Evolutionary conservation across 1,140 invertebrate species (phyloP).

Genomic region (Drosophila mauritiana): DNA sequence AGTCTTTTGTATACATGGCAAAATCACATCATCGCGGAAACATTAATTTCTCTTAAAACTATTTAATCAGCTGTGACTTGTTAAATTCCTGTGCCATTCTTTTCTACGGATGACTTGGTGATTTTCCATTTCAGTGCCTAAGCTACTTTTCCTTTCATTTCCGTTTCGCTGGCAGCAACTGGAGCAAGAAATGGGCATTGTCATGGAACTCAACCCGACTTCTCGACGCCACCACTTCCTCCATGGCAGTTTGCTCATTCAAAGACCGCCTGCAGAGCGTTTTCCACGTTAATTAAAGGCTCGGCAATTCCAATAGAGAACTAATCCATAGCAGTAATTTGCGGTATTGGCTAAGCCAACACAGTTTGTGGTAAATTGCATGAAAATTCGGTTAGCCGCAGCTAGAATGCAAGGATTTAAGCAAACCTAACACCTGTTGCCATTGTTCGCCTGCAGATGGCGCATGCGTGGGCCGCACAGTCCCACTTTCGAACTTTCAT

Average conservation of each 20-base stretch:
- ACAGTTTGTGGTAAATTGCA: conserved; percentile 30
- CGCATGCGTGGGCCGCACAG: conserved; percentile 52
- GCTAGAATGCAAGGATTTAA: conserved; percentile 8
- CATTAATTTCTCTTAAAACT: conserved; percentile 6
- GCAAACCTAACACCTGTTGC: conserved; percentile 40
- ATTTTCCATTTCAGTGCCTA: conserved; percentile 44
- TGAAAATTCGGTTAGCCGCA: conserved; percentile 18
- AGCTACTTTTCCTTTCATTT: conserved; percentile 19
- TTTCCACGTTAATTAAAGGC: conserved; percentile 36
- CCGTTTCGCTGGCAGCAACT: conserved; percentile 27
- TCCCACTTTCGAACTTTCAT: conserved; percentile 54
- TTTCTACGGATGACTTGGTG: conserved; percentile 37
- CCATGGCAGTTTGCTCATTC: neutral
- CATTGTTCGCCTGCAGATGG: neutral
- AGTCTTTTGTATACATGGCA: too few relatives aligned
- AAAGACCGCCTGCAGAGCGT: neutral
- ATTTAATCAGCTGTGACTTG: conserved; percentile 10
- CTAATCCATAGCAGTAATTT: conserved; percentile 25
- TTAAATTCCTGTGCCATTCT: conserved; percentile 1
- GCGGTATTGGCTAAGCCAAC: conserved; percentile 28
- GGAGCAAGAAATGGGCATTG: conserved; percentile 34
- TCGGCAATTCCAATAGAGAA: conserved; percentile 31
- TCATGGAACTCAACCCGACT: conserved; percentile 13
- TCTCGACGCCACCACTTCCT: conserved; percentile 9
- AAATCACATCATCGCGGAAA: neutral